Evolutionary conservation across 2,888 invertebrate genomes (phyloP).

Genomic region (Noctuana brunneofusca): DNA sequence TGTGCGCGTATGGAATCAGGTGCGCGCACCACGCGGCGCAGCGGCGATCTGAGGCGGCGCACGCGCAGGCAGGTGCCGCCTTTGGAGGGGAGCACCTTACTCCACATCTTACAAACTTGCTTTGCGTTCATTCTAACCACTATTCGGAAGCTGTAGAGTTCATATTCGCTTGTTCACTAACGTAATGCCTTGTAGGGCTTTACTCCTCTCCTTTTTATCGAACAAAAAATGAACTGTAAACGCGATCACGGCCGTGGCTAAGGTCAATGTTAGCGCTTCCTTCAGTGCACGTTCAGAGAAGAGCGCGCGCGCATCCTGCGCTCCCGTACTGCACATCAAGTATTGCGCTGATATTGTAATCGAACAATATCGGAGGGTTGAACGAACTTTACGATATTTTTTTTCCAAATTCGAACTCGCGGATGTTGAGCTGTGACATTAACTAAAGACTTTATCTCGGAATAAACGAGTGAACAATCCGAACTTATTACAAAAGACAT

Average conservation of each 20-base stretch:
- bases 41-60: constrained; percentile 75
- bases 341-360: constrained; percentile 55
- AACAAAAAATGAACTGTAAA: constrained; percentile 84
- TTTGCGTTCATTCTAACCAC: constrained; percentile 36
- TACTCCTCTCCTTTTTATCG: constrained; percentile 84
- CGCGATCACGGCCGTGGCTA: constrained; percentile 83
- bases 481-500: constrained; percentile 25
- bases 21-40: constrained; percentile 64
- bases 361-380: constrained; percentile 54
- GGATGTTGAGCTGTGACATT: constrained; percentile 14
- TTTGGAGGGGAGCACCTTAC: constrained; percentile 81
- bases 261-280: constrained; percentile 84
- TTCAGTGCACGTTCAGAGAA: constrained; percentile 81
- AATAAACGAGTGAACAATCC: constrained; percentile 28
- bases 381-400: constrained; percentile 49
- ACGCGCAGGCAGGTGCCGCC: constrained; percentile 77
- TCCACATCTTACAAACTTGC: constrained; percentile 71
- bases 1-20: constrained; percentile 52
- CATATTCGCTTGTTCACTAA: constrained; percentile 28
- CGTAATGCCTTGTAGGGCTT: constrained; percentile 67
- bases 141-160: constrained; percentile 41
- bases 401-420: background rate
- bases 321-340: constrained; percentile 49
- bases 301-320: constrained; percentile 78
- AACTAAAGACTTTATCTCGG: constrained; percentile 24